Evolutionary conservation across 2,888 invertebrate species (phyloP).

Genomic region (Cephus rjabovi): DNA sequence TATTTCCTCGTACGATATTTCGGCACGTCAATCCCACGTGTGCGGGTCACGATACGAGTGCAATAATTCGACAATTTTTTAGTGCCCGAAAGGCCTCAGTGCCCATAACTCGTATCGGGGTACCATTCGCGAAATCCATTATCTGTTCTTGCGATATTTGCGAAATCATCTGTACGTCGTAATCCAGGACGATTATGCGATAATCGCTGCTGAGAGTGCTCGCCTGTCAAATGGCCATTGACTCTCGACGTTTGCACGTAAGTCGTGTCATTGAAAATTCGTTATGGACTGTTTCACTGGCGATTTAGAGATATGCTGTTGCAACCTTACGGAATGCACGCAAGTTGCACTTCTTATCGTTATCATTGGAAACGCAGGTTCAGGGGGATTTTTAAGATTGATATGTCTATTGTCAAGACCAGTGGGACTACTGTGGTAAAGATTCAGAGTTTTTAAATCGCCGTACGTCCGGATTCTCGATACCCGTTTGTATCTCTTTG

Average conservation of each 20-base stretch:
- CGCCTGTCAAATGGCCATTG: not conserved
- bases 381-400: too few species aligned
- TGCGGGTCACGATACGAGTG: not conserved
- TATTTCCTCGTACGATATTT: not conserved
- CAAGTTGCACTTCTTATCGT: not conserved
- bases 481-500: too few species aligned
- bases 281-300: not conserved
- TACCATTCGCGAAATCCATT: not conserved
- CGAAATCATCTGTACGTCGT: too few species aligned
- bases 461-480: too few species aligned
- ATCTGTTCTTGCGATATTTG: not conserved
- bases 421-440: too few species aligned
- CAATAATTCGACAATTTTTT: not conserved
- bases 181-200: not conserved
- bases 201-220: not conserved
- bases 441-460: too few species aligned
- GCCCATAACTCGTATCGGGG: not conserved
- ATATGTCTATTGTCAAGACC: too few species aligned
- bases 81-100: not conserved
- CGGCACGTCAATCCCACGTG: too few species aligned
- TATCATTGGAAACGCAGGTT: too few species aligned
- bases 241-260: not conserved
- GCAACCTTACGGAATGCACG: too few species aligned
- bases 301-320: too few species aligned
- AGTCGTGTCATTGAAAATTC: not conserved